Evolutionary conservation across 2,113 vertebrate genomes (phyloP), one percentile per base, ranked within the genome.

Genomic region (Grus americana): DNA sequence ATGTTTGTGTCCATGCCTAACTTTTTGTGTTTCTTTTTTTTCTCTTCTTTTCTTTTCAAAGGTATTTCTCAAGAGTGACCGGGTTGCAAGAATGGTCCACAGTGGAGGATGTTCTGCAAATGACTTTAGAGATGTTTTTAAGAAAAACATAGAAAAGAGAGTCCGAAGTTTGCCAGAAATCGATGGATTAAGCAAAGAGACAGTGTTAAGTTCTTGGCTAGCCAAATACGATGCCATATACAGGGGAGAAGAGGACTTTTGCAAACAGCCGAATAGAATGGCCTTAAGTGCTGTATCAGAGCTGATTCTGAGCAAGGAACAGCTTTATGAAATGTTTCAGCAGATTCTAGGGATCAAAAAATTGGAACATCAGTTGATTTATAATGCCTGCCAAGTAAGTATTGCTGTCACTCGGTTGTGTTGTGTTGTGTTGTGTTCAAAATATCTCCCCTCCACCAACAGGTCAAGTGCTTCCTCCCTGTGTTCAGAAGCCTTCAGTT

Each of bases 321-420:
- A 99, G 94, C 99, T 99, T 75, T 99, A 99, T 83, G 98, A 99
- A 97, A 99, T 99, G 99, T 99, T 99, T 96, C 99, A 99, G 93
- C 99, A 99, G 97, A 99, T 99, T 92, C 98, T 99, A 55, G 98
- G 99, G 29, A 98, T 99, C 95, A 99, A 99, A 92, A 99, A 99
- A 94, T 98, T 99, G 88, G 99, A 99, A 75, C 99, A 99, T 87
- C 99, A 99, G 94, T 98, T 99, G 88, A 98, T 99, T 79, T 99
- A 99, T 97, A 99, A 99, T 92, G 99, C 99, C 72, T 99, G 99
- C 87, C 99, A 99, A 98, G 99, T 99, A 96, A 98, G 98, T 96
- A 97, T 93, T 93, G 67, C 7, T 89, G 49, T 86, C 34, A 66
- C 42, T 95, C 0, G 0, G 5, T 95, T 93, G 49, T 85, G 4